phyloP scores from a whole-genome alignment of 2,113 vertebrate species.

The Melanerpes formicivorus region DNA sequence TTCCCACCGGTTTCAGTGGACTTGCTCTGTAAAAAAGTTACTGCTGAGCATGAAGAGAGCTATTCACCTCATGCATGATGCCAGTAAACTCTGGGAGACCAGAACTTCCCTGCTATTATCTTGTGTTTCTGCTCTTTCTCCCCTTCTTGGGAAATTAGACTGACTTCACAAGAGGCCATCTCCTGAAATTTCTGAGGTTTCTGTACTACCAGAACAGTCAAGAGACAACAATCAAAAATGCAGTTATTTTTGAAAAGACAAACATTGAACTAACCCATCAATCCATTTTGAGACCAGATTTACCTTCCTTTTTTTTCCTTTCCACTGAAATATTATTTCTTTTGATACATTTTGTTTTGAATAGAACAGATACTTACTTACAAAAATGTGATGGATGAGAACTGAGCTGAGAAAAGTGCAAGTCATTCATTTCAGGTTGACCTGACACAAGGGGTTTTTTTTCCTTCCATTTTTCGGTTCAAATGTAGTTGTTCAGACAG shows the following conservation, averaged over 20 bases:
- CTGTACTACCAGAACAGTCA: neutral
- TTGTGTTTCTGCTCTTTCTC: neutral
- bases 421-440: neutral
- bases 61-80: neutral
- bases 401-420: neutral
- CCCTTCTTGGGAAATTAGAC: neutral
- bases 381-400: slow-evolving; percentile 8
- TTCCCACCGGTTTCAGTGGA: neutral
- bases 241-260: neutral
- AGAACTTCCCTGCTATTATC: neutral
- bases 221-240: neutral
- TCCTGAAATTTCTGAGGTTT: neutral
- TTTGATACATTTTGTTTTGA: neutral
- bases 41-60: neutral
- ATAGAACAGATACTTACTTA: slow-evolving; percentile 10
- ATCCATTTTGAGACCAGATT: neutral
- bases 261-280: neutral
- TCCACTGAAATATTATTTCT: slow-evolving; percentile 4
- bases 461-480: neutral
- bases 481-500: neutral
- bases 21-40: neutral
- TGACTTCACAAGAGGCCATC: neutral
- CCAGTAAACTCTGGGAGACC: neutral
- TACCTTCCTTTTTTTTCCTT: neutral
- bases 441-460: neutral